Evolutionary conservation across 2,113 vertebrate species (phyloP).

Genomic region (Sinosuthora webbiana): DNA sequence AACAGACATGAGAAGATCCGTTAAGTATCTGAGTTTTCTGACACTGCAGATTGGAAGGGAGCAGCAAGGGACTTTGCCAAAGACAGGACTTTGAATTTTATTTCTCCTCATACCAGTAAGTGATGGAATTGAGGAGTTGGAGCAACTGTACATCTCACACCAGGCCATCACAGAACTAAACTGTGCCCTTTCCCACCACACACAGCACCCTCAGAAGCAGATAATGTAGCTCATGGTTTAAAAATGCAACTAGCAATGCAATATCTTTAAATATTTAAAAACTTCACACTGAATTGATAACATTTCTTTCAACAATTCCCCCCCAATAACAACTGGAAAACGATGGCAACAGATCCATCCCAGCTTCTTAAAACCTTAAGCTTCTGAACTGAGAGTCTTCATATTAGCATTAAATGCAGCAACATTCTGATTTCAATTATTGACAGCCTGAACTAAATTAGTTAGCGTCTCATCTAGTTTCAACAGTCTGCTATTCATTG

Average conservation of each 20-base stretch:
- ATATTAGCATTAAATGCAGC: conserved; percentile 30
- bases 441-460: conserved; percentile 70
- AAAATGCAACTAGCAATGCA: neutral
- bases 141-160: neutral
- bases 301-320: neutral
- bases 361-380: conserved; percentile 20
- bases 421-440: conserved; percentile 67
- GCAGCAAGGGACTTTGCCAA: conserved; percentile 40
- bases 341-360: neutral
- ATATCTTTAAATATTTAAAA: neutral
- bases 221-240: neutral
- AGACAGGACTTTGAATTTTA: conserved; percentile 25
- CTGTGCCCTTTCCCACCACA: neutral
- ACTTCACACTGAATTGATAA: neutral
- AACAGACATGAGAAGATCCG: conserved; percentile 59
- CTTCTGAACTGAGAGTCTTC: conserved; percentile 34
- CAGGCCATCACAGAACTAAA: neutral
- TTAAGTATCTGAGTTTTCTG: conserved; percentile 65
- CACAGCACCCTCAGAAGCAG: neutral
- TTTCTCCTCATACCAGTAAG: neutral
- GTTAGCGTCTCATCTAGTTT: conserved; percentile 64
- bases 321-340: conserved; percentile 13
- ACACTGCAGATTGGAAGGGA: conserved; percentile 64
- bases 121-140: neutral
- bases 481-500: conserved; percentile 66